A percentile compares a stretch with the other conserved stretches of the same genome.
These are phyloP conservation scores for Craseonycteris thonglongyai DNA, from an alignment of 2,113 vertebrate genomes.

Conservation along the genomic window DNA sequence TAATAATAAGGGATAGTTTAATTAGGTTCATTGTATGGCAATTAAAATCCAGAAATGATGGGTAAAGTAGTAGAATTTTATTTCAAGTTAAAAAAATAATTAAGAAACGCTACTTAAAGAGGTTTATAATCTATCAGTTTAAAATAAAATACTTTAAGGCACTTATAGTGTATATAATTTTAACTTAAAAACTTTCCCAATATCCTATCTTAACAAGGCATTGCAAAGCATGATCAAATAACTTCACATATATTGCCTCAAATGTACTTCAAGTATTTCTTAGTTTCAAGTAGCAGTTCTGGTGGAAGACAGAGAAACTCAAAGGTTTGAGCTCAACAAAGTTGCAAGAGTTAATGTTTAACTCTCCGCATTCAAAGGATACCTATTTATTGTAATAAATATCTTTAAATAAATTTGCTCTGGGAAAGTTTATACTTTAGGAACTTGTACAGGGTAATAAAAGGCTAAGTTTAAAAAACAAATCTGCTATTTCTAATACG, in stretches of 20 bases:
- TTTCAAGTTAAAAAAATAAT: background rate
- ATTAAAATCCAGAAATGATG: slow-evolving; percentile 28
- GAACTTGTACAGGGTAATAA: background rate
- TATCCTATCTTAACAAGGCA: slow-evolving; percentile 7
- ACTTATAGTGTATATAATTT: background rate
- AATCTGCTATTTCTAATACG: background rate
- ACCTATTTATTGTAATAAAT: slow-evolving; percentile 17
- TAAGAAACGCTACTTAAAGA: slow-evolving; percentile 1
- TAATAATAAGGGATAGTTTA: background rate
- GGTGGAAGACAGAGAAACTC: background rate
- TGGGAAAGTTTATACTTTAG: slow-evolving; percentile 12
- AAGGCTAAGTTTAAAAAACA: slow-evolving; percentile 21
- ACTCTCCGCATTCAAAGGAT: slow-evolving; percentile 33
- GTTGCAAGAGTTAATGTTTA: slow-evolving; percentile 17
- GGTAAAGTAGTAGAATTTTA: slow-evolving; percentile 2
- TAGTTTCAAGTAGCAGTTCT: slow-evolving; percentile 16
- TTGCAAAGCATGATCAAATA: background rate
- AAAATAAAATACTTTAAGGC: background rate
- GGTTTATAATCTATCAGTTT: background rate
- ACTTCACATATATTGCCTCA: background rate
- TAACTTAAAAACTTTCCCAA: slow-evolving; percentile 26
- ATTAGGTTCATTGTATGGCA: background rate
- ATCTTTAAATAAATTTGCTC: slow-evolving; percentile 42
- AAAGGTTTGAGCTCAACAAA: background rate
- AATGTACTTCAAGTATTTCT: slow-evolving; percentile 31